Evolutionary conservation across 2,113 vertebrate species (phyloP).

Genomic region (Garra rufa): DNA sequence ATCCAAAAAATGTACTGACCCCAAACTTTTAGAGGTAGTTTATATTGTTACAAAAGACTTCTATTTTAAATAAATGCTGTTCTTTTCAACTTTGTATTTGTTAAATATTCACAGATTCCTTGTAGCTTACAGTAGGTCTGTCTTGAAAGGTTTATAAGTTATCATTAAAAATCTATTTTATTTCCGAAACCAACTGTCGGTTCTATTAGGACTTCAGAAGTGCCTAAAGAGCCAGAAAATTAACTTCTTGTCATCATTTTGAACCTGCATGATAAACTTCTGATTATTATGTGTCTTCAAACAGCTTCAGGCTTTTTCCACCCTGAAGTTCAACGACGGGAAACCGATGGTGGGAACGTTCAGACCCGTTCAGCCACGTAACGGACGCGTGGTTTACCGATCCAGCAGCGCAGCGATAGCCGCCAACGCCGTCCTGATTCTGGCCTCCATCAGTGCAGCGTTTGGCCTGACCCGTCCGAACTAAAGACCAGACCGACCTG

Average conservation of each 20-base stretch:
- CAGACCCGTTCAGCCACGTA: slow-evolving; percentile 75
- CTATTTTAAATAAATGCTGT: too few species aligned
- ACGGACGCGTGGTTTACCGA: slow-evolving; percentile 68
- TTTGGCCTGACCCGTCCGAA: slow-evolving; percentile 64
- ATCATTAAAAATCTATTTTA: neutral
- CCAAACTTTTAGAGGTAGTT: too few species aligned
- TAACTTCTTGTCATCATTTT: neutral
- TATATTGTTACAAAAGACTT: too few species aligned
- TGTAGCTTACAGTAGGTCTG: neutral
- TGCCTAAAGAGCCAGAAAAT: neutral
- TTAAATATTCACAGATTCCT: too few species aligned
- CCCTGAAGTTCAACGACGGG: slow-evolving; percentile 66
- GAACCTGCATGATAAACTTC: neutral
- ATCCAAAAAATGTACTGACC: too few species aligned
- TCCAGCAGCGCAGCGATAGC: slow-evolving; percentile 59
- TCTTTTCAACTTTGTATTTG: too few species aligned
- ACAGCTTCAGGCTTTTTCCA: slow-evolving; percentile 72
- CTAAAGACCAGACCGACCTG: slow-evolving; percentile 62
- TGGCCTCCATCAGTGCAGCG: slow-evolving; percentile 52
- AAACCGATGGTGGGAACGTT: slow-evolving; percentile 70
- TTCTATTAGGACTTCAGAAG: neutral
- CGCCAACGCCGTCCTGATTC: slow-evolving; percentile 64
- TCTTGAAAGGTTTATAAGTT: neutral
- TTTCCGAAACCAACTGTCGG: neutral
- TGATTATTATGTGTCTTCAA: slow-evolving; percentile 19